These are phyloP conservation scores for Philaethria dido DNA, from an alignment of 2,888 invertebrate species.

Conservation along the genomic window DNA sequence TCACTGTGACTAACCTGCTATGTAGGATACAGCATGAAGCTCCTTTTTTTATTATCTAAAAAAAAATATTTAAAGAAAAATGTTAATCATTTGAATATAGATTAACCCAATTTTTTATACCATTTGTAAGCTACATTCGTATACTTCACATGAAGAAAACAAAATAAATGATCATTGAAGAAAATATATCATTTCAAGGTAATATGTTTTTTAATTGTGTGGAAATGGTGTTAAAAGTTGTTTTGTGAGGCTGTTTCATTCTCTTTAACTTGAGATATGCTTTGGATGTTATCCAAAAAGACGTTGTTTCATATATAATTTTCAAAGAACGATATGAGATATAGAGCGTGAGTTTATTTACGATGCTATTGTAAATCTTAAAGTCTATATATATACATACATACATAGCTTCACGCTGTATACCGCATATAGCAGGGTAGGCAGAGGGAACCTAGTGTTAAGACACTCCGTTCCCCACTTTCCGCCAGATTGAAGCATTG, in stretches of 20 bases:
- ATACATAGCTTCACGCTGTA: no score
- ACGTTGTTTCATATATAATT: conserved; percentile 31
- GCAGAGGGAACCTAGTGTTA: no score
- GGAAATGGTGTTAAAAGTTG: conserved; percentile 24
- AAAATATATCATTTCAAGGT: conserved; percentile 15
- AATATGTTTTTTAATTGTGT: conserved; percentile 25
- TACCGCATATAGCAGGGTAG: no score
- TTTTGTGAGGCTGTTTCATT: conserved; percentile 19
- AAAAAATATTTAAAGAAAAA: no score
- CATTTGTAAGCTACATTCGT: neutral
- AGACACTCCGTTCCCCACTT: no score
- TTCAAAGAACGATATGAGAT: conserved; percentile 34
- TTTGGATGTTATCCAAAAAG: conserved; percentile 38
- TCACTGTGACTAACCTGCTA: no score
- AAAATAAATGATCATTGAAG: neutral
- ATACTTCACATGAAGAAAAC: neutral
- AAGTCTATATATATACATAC: no score
- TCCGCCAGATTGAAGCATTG: no score
- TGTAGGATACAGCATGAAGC: no score
- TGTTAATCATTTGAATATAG: no score
- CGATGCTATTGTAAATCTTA: conserved; percentile 28
- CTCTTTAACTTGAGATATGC: conserved; percentile 26
- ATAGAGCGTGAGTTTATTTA: conserved; percentile 36
- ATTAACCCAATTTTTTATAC: no score
- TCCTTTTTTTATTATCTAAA: no score